These are phyloP conservation scores for Gobio gobio DNA, from an alignment of 2,113 vertebrate genomes.

Conservation along the genomic window DNA sequence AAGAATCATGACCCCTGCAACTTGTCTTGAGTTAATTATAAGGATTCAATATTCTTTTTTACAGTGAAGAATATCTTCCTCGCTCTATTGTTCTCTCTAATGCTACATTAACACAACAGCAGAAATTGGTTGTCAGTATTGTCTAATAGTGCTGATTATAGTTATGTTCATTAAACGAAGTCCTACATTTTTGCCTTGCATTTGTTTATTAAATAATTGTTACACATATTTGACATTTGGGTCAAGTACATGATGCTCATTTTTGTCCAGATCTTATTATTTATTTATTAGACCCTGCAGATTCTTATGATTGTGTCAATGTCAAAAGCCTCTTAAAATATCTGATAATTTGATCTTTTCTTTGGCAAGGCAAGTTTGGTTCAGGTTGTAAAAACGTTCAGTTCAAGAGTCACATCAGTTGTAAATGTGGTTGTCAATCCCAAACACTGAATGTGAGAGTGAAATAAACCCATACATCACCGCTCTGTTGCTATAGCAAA, in stretches of 20 bases:
- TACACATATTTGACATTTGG: background rate
- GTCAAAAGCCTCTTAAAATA: too few relatives aligned
- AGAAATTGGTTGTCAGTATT: background rate
- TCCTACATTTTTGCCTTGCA: background rate
- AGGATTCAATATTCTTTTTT: background rate
- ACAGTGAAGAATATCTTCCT: background rate
- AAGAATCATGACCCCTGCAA: background rate
- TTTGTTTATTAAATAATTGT: background rate
- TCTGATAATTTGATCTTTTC: background rate
- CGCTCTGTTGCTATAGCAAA: background rate
- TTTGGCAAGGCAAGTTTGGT: background rate
- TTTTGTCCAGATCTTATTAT: background rate
- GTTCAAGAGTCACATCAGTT: background rate
- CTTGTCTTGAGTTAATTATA: background rate
- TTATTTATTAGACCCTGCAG: background rate
- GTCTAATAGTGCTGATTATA: background rate
- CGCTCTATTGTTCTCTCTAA: background rate
- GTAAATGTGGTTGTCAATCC: background rate
- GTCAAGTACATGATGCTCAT: background rate
- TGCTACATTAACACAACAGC: background rate
- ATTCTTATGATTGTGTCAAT: too few relatives aligned
- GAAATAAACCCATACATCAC: slow-evolving; percentile 13
- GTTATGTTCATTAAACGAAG: too few relatives aligned
- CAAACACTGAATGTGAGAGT: background rate
- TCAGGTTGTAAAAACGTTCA: background rate